Conservation (phyloP, 2,113 vertebrate species). For the Gadus chalcogrammus region DNA sequence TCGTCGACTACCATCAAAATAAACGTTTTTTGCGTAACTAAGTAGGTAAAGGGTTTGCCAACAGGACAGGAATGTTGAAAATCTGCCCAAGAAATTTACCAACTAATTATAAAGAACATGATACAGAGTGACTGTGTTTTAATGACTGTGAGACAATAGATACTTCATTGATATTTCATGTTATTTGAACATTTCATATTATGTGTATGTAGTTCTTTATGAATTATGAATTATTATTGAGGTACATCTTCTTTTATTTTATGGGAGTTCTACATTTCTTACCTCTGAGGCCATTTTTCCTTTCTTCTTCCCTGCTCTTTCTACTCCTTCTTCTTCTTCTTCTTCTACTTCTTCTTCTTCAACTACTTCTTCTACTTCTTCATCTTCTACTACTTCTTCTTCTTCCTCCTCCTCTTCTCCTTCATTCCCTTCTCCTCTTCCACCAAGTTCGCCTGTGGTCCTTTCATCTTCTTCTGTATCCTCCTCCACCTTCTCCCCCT, state of each 20-base stretch:
- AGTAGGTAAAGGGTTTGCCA: too few relatives aligned
- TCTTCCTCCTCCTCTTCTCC: background rate
- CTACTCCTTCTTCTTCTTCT: background rate
- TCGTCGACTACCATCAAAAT: too few relatives aligned
- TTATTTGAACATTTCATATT: background rate
- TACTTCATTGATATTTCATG: background rate
- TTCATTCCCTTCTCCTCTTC: background rate
- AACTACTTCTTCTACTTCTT: too few relatives aligned
- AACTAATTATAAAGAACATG: too few relatives aligned
- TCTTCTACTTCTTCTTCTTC: too few relatives aligned
- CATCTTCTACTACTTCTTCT: background rate
- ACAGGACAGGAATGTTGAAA: too few relatives aligned
- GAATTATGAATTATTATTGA: background rate
- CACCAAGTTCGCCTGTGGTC: background rate
- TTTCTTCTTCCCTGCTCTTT: background rate
- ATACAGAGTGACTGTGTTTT: too few relatives aligned
- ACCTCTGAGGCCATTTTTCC: conserved; percentile 47
- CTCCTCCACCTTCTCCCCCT: background rate
- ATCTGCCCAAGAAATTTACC: too few relatives aligned
- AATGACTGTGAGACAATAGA: too few relatives aligned
- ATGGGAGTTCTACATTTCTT: conserved; percentile 7
- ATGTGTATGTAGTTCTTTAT: background rate
- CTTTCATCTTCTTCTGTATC: background rate
- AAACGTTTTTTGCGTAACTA: too few relatives aligned
- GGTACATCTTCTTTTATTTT: background rate